Conservation (phyloP, 2,797 vertebrate genomes). For the Brachyalestes nurse region DNA sequence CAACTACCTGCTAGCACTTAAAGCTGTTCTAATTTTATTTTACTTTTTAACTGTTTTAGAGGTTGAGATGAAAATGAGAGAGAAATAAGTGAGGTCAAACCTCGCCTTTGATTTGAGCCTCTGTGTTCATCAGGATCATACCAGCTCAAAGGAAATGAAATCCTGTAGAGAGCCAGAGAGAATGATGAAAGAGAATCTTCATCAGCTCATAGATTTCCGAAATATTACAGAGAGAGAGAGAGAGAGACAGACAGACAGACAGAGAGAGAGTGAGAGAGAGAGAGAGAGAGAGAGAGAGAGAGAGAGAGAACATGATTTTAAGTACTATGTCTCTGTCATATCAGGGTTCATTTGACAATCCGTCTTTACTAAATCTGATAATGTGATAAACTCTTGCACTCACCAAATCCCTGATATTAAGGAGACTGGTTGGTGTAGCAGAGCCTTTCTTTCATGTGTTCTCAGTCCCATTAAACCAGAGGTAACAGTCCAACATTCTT, state of each 20-base stretch:
- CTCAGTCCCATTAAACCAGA: background rate
- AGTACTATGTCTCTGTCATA: constrained; percentile 4
- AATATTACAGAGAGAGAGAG: constrained; percentile 45
- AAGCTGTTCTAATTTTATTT: constrained; percentile 25
- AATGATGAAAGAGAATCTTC: constrained; percentile 63
- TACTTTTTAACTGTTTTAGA: constrained; percentile 36
- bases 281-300: constrained; percentile 8
- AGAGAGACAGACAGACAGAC: constrained; percentile 1
- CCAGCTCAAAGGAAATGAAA: constrained; percentile 55
- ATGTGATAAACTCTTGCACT: constrained; percentile 26
- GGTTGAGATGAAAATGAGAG: constrained; percentile 55
- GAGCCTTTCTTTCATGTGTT: background rate
- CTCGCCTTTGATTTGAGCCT: constrained; percentile 54
- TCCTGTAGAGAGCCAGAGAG: constrained; percentile 44
- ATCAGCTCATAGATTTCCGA: constrained; percentile 47
- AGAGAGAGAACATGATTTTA: constrained; percentile 25
- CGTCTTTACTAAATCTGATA: constrained; percentile 31
- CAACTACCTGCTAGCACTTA: constrained; percentile 17
- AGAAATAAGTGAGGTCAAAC: constrained; percentile 61
- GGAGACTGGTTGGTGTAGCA: background rate
- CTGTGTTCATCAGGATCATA: constrained; percentile 55
- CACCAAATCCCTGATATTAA: background rate
- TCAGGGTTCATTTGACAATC: constrained; percentile 7
- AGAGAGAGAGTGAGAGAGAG: background rate
- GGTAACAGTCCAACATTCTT: background rate